Base-by-base conservation (phyloP, 2,888 invertebrate species). In the Stenurella melanura region DNA sequence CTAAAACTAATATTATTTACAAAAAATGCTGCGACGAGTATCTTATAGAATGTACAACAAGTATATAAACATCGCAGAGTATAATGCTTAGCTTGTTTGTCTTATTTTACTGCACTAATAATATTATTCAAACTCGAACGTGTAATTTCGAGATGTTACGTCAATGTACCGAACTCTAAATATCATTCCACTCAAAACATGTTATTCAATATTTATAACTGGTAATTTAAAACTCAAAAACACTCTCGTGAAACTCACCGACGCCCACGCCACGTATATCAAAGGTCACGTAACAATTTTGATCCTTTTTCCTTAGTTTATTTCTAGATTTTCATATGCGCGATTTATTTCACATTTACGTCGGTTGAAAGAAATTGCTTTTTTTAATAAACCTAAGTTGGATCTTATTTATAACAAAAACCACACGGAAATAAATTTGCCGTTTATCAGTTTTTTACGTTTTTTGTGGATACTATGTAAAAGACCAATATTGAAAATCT, bases 401-500 rank as follows among this genome's bases (percentile, higher is more conserved):
- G 17, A 69, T 58, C 38, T 70, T 42, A 58, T 58, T 58, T 60
- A 50, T 60, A 42, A 42, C 60, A 60, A 70, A 70, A 70, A 70
- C 70, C 58, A n/a, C 69, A 34, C 15, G 42, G 38, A 42, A 42
- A 42, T 42, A 42, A 64, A 42, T 64, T 38, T 21, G 26, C 61
- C 57, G 67, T 69, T 64, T 67, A 76, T 76, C 76, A 69, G 68
- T 73, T 76, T 76, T 76, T 76, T 50, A 60, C 34, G 58, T 60
- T 76, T 76, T 56, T 54, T 64, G 57, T 73, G 77, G 75, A 76
- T 76, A 19, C 61, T 80, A 82, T 75, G 78, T 76, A 82, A 80
- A 83, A 78, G 82, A 78, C 82, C 78, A 82, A 85, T 86, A 85
- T 85, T 85, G 85, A 85, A 85, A 85, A 86, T 85, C 82, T 82